Evolutionary conservation across 2,113 vertebrate genomes (phyloP), one percentile per base, ranked within the genome.

Genomic region (Gambusia affinis): DNA sequence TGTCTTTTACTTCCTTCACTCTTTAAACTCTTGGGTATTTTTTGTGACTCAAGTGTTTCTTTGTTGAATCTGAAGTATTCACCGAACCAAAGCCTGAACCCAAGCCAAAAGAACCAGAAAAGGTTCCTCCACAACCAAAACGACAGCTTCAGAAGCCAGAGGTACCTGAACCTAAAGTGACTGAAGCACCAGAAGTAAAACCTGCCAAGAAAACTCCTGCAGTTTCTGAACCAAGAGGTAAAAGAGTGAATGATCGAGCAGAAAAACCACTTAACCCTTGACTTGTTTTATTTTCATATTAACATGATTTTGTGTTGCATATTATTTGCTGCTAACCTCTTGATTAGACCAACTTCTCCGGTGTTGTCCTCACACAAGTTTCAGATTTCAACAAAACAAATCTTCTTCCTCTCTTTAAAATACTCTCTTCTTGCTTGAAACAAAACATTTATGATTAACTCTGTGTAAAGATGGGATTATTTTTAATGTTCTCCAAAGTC

Each of bases 141-240:
- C 62, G 51, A 22, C 47, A 47, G 3, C n/a, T 73, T 39, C 44
- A 64, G 63, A 67, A 70, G 66, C 12, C 24, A 0, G 31, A 3
- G 5, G 62, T 27, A 4, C 28, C 72, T 47, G 63, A 77, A 67
- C 66, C 77, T 33, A 62, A 63, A 62, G 75, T 67, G 39, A 35
- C 72, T 28, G 33, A 81, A 70, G 73, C 28, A 62, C 35, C n/a
- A 15, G 33, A 60, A 57, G 72, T 22, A 8, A 68, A 78, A 82
- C 14, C 72, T 29, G 39, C 61, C 12, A 76, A 79, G 85, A 86
- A 78, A 80, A 61, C 17, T 17, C n/a, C 77, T 37, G 89, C 77
- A 33, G 61, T 76, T 22, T 66, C 78, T 2, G 62, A 79, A 73
- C 2, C 37, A 1, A 86, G 67, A 93, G 94, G 92, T 94, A 94